These are phyloP conservation scores for Tragelaphus imberbis DNA, from an alignment of 2,113 vertebrate genomes.

Conservation along the genomic window DNA sequence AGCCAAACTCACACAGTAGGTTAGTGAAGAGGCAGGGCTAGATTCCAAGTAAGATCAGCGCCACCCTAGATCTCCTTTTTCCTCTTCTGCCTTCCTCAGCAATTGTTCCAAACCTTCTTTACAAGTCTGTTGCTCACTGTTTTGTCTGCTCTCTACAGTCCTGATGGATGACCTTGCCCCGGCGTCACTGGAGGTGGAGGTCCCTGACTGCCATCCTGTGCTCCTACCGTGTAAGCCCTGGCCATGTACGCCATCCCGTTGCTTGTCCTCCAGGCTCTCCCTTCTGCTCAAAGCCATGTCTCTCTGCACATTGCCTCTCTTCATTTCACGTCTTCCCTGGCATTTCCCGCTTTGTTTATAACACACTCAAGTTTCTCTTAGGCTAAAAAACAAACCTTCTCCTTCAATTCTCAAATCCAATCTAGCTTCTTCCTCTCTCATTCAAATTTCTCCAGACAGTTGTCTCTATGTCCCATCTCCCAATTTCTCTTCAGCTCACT, in stretches of 20 bases:
- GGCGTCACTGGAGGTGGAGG: neutral
- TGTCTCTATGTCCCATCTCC: neutral
- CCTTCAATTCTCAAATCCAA: neutral
- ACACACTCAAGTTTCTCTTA: neutral
- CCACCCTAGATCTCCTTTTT: neutral
- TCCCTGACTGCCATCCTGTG: neutral
- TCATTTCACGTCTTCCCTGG: neutral
- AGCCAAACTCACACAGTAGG: neutral
- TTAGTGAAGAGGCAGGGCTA: neutral
- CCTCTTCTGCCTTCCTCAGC: neutral
- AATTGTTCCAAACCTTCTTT: neutral
- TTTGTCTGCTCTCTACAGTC: neutral
- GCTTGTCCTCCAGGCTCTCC: neutral
- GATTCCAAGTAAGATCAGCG: neutral
- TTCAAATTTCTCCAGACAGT: neutral
- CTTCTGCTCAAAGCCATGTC: neutral
- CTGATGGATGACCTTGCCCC: neutral
- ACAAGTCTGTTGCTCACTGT: neutral
- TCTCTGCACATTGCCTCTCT: neutral
- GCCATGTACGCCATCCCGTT: neutral
- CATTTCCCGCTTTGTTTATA: neutral
- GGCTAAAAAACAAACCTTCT: neutral
- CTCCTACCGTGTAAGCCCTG: neutral
- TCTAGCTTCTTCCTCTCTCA: neutral
- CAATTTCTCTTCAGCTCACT: neutral